Evolutionary conservation across 2,113 vertebrate genomes (phyloP).

Genomic region (Micromys minutus): DNA sequence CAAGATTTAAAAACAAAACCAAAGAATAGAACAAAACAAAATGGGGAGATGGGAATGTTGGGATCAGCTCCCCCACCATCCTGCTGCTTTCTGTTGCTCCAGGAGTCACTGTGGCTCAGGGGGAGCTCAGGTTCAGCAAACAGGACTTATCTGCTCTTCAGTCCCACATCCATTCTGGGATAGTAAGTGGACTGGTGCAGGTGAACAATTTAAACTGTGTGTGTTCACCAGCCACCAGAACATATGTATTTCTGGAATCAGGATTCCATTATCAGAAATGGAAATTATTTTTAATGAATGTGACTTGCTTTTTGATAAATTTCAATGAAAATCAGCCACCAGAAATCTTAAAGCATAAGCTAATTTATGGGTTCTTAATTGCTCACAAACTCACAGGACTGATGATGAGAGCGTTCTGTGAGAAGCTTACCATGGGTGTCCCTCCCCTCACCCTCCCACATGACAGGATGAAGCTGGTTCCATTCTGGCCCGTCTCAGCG

Average conservation of each 20-base stretch:
- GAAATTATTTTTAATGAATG: background rate
- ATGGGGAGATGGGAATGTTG: rapidly evolving
- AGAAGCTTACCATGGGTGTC: conserved; percentile 61
- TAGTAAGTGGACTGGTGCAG: background rate
- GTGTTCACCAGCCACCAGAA: background rate
- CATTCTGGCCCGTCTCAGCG: conserved; percentile 82
- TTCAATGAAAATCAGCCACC: background rate
- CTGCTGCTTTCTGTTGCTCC: rapidly evolving
- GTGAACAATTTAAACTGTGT: background rate
- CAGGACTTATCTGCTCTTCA: background rate
- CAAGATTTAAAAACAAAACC: background rate
- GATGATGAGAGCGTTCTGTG: conserved; percentile 36
- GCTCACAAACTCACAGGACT: conserved; percentile 64
- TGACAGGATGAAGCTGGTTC: conserved; percentile 75
- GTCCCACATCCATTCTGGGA: background rate
- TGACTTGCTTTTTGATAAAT: background rate
- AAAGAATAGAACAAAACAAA: too few relatives aligned
- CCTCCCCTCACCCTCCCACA: conserved; percentile 67
- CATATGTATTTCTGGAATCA: conserved; percentile 54
- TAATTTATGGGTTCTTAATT: conserved; percentile 64
- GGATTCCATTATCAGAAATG: background rate
- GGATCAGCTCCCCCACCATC: background rate
- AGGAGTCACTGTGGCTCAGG: rapidly evolving
- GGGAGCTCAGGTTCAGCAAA: background rate
- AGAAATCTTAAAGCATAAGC: conserved; percentile 28